Evolutionary conservation across 2,113 vertebrate genomes (phyloP), one percentile per base, ranked within the genome.

Genomic region (Tenebrosternarchus preto): DNA sequence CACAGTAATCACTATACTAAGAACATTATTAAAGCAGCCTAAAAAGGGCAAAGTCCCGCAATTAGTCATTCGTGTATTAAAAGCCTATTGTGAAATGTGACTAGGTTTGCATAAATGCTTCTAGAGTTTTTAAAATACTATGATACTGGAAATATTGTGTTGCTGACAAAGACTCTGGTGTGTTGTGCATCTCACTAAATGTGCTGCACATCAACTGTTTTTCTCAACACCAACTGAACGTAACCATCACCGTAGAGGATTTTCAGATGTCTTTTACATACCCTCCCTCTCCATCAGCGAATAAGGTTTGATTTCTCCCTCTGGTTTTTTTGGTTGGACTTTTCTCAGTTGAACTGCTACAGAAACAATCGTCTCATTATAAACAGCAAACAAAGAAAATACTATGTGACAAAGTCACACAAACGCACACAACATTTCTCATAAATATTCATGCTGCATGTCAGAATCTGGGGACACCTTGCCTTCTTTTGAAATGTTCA

Each of bases 281-380:
- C 95, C 95, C 82, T 96, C 95, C 87, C 96, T 93, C 87, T 95
- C 95, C 80, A 92, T 92, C 22, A 94, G 86, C 6, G 95, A 96
- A 80, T 97, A 96, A 0, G 96, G 95, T 71, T 97, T 97, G 87
- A 97, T 95, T 77, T 96, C 95, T 85, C 94, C 95, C 55, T 96
- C 95, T 0, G 91, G 84, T 83, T 93, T 95, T 90, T 90, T 96
- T 61, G 89, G 91, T 77, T 91, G 92, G 86, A 91, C 85, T 81
- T 95, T 95, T 88, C 93, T 92, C 81, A 90, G 83, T 77, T 87
- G 91, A 77, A 76, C 89, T 76, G 67, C 92, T 93, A 88, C 69
- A 66, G 33, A 85, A 79, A 33, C 84, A 27, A 85, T 15, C 20
- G 43, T 53, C 56, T 71, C 2, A n/a, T 83, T 22, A 80, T 7